These are phyloP conservation scores for Drosophila mulleri DNA, from an alignment of 2,888 invertebrate species.

Conservation along the genomic window DNA sequence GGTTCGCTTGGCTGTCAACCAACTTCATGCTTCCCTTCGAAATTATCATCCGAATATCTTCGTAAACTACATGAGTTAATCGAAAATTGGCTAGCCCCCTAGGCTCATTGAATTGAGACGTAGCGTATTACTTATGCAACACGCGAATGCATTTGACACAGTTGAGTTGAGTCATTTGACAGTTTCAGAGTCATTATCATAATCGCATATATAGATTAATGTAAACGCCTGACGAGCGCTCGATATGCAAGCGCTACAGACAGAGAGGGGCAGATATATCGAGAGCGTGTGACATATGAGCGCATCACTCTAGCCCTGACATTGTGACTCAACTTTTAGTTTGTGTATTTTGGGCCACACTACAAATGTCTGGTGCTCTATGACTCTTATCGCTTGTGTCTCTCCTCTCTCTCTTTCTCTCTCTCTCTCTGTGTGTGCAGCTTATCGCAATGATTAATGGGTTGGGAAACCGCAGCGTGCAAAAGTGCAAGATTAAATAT, in stretches of 20 bases:
- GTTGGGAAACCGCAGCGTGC: slow-evolving; percentile 32
- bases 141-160: slow-evolving; percentile 19
- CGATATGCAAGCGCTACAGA: slow-evolving; percentile 23
- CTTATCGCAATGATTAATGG: slow-evolving; percentile 40
- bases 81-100: background rate
- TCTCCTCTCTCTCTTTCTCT: slow-evolving; percentile 1
- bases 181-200: slow-evolving; percentile 35
- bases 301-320: slow-evolving; percentile 38
- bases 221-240: slow-evolving; percentile 30
- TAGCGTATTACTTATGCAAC: slow-evolving; percentile 26
- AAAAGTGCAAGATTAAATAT: slow-evolving; percentile 29
- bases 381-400: slow-evolving; percentile 5
- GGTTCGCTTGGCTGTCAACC: background rate
- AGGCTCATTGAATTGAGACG: background rate
- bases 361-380: slow-evolving; percentile 7
- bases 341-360: slow-evolving; percentile 14
- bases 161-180: slow-evolving; percentile 23
- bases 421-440: background rate
- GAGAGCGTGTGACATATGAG: background rate
- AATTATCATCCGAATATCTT: background rate
- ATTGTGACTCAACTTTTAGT: slow-evolving; percentile 44
- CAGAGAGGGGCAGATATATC: background rate
- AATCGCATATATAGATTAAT: slow-evolving; percentile 24
- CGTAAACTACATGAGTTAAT: background rate
- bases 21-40: background rate